Percentiles rank a stretch among this genome's conserved stretches.
phyloP scores from a whole-genome alignment of 2,113 vertebrate species.

The Zosterops japonicus region DNA sequence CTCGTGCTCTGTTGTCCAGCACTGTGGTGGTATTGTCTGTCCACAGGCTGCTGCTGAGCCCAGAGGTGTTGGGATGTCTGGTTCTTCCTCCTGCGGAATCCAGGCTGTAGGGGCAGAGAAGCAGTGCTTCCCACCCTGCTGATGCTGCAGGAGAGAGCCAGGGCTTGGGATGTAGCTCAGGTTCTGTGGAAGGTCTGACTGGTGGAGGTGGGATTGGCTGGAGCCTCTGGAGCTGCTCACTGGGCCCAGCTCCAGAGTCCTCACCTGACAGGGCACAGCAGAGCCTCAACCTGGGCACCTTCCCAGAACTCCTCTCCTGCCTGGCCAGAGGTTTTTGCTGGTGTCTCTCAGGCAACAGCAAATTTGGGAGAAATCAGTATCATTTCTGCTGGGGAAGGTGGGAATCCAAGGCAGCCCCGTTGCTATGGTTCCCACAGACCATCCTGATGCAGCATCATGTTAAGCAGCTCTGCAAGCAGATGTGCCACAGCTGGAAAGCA shows the following conservation, averaged over 20 bases:
- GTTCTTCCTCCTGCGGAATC: background rate
- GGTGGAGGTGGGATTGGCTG: background rate
- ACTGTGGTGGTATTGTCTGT: background rate
- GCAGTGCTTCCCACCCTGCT: background rate
- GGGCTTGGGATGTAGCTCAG: background rate
- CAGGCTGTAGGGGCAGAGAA: background rate
- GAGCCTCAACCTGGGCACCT: background rate
- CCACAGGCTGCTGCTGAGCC: background rate
- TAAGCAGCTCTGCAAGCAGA: background rate
- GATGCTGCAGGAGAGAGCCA: background rate
- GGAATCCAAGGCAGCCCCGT: background rate
- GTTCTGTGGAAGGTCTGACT: background rate
- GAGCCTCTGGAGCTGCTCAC: background rate
- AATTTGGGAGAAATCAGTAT: background rate
- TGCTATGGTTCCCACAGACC: constrained; percentile 20
- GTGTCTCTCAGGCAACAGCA: background rate
- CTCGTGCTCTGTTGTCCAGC: fast-evolving
- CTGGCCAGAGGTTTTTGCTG: background rate
- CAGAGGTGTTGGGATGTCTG: background rate
- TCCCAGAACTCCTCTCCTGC: background rate
- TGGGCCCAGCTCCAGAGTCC: background rate
- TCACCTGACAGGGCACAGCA: background rate
- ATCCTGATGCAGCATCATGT: background rate
- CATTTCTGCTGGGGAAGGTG: background rate
- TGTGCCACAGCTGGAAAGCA: constrained; percentile 30